Evolutionary conservation across 2,113 vertebrate species (phyloP).

Genomic region (Sarotherodon lohbergeri): DNA sequence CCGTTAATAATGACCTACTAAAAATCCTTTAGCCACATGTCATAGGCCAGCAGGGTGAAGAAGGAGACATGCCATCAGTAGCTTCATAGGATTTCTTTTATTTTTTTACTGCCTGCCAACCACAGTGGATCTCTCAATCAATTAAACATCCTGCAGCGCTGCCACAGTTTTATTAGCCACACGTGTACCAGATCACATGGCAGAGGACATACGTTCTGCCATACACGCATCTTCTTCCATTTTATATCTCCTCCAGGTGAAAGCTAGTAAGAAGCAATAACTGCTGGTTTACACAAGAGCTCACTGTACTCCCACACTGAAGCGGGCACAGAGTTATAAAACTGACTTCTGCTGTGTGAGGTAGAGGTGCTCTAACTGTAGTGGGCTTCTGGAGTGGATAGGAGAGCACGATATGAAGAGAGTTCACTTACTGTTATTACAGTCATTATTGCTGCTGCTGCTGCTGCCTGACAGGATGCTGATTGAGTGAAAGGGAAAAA

Average conservation of each 20-base stretch:
- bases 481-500: neutral
- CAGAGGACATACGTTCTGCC: neutral
- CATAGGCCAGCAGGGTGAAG: slow-evolving; percentile 19
- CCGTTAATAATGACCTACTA: slow-evolving; percentile 51
- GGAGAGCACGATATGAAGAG: slow-evolving; percentile 12
- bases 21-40: slow-evolving; percentile 45
- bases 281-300: slow-evolving; percentile 28
- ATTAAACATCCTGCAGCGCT: neutral
- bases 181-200: neutral
- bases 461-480: neutral
- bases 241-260: slow-evolving; percentile 4
- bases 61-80: neutral
- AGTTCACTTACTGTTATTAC: slow-evolving; percentile 15
- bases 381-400: slow-evolving; percentile 29
- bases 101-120: neutral
- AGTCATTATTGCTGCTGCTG: slow-evolving; percentile 8
- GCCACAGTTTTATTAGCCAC: neutral
- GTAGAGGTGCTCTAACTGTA: slow-evolving; percentile 25
- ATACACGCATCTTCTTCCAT: neutral
- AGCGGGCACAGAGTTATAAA: slow-evolving; percentile 14
- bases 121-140: neutral
- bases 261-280: slow-evolving; percentile 2
- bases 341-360: slow-evolving; percentile 34
- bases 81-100: neutral
- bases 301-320: slow-evolving; percentile 34